Evolutionary conservation across 2,888 invertebrate species (phyloP), one percentile per base, ranked within the genome.

Genomic region (Endotricha flammealis): DNA sequence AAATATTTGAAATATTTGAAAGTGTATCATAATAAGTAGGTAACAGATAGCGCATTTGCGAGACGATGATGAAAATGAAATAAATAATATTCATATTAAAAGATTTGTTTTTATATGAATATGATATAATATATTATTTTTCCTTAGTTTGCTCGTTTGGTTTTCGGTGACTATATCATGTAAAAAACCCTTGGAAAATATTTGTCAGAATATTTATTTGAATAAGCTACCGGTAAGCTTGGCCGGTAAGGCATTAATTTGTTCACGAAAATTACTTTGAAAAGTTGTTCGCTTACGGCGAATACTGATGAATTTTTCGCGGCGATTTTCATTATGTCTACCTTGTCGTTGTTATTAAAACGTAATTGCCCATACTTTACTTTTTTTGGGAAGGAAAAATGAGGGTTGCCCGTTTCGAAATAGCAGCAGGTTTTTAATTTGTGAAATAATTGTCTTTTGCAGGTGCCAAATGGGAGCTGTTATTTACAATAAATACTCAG

Each of bases 301-400:
- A 35, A 35, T 29, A 10, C 29, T 23, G 29, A 35, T 35, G 35
- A 29, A 29, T 23, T 23, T 35, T 29, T 29, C 13, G 10, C 35
- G 28, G 22, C 28, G 14, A 35, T 35, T 35, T 35, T 35, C 35
- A 35, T 35, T 35, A 35, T 29, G 29, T 13, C 35, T 35, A 29
- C 35, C 35, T 35, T 35, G 35, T 29, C 35, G 29, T 22, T 29
- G 35, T 29, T 22, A 35, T 29, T 35, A 35, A 35, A 35, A 35
- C 29, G 29, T 35, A 35, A 35, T 35, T 35, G 35, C 5, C 35
- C 10, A 29, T 35, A 35, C 29, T 35, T 35, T 35, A 35, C 20
- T 35, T 34, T 35, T n/a, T 17, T 35, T 20, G 22, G 13, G 22
- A 35, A 23, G 35, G 7, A 23, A 35, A 32, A 35, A 23, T 29